Base-by-base conservation (phyloP, 1,140 invertebrate genomes). In the Myzus persicae region DNA sequence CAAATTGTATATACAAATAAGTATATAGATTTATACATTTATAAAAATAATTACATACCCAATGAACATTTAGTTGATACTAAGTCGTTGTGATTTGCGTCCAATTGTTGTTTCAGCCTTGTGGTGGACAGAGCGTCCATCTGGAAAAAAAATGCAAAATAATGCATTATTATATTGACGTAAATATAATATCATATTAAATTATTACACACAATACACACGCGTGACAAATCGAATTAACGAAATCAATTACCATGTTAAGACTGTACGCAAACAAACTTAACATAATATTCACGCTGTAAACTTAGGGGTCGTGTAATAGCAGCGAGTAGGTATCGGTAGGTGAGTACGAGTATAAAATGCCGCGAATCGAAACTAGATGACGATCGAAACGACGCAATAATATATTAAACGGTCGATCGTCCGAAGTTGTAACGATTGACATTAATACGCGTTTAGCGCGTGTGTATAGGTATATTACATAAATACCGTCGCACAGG, bases 51-150 rank as follows among this genome's bases (percentile, higher is more conserved):
- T 51, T 40, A 94, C 95, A 94, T 91, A 95, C 95, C 96, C 46
- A 96, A 94, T 94, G 96, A 95, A 44, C 95, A 93, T 67, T 96
- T 95, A 11, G 95, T 95, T 91, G 95, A 94, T 22, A 95, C 93
- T 94, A 96, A 95, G 38, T 95, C 95, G n/a, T 94, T 94, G 94
- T 95, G 95, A 91, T 95, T 95, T 93, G 95, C 96, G 46, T 96
- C 95, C 93, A 95, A 95, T 94, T 96, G 95, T 93, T 95, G 95
- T 95, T 96, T 96, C 85, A 96, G 94, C 90, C 94, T 95, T 26
- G 96, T 96, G 46, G 95, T 96, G 88, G 95, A 95, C 94, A 96
- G 96, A 2, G 96, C 96, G 94, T 97, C 96, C 94, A 97, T 95
- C 97, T 97, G 94, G 91, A 95, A 95, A 48, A 95, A 88, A 94